Conservation (phyloP, 2,797 vertebrate species). For the Gambelia wislizenii region DNA sequence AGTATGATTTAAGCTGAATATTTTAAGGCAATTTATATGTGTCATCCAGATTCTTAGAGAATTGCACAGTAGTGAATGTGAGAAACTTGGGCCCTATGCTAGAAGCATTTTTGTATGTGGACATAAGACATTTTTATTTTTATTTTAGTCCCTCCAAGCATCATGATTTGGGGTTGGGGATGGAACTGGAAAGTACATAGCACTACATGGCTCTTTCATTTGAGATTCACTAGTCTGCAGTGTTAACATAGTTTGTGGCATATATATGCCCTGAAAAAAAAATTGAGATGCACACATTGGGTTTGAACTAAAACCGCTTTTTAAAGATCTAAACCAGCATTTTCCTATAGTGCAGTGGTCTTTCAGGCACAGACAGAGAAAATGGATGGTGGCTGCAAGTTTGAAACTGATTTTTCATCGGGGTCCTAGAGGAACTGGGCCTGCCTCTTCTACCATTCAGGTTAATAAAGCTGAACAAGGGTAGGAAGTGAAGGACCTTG, state of each 20-base stretch:
- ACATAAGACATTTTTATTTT: neutral
- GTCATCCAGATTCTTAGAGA: neutral
- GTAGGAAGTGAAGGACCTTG: no score
- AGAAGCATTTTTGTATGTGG: neutral
- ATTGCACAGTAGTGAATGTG: slow-evolving; percentile 1
- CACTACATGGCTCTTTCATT: neutral
- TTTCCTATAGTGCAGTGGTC: neutral
- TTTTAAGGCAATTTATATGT: neutral
- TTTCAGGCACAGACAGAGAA: neutral
- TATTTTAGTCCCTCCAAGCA: neutral
- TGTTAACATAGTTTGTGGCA: neutral
- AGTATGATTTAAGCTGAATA: neutral
- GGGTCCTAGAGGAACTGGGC: neutral
- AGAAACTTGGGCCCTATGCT: neutral
- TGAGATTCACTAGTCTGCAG: neutral
- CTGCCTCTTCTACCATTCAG: neutral
- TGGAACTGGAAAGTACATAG: neutral
- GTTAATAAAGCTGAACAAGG: neutral
- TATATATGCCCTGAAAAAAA: neutral
- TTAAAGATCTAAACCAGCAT: neutral
- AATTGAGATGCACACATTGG: neutral
- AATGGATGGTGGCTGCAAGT: neutral
- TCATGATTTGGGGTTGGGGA: neutral
- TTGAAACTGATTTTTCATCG: neutral
- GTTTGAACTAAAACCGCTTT: neutral